Evolutionary conservation across 2,888 invertebrate genomes (phyloP).

Genomic region (Pimpla rufipes): DNA sequence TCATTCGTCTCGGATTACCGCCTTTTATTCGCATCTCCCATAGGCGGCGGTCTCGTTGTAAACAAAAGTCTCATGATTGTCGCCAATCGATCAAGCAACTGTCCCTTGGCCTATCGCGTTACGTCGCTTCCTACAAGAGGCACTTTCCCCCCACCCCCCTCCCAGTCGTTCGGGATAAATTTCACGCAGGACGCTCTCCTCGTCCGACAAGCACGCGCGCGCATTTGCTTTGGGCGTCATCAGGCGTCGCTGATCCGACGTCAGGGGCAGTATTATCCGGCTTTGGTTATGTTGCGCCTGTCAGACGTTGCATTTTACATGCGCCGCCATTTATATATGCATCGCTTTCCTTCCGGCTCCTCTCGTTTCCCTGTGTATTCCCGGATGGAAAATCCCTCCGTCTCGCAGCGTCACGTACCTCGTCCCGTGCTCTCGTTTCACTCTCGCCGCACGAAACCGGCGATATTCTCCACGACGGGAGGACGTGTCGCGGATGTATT

Average conservation of each 20-base stretch:
- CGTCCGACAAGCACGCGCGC: no score
- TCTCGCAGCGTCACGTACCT: conserved; percentile 29
- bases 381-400: conserved; percentile 13
- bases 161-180: not conserved
- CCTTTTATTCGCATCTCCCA: not conserved
- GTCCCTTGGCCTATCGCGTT: conserved; percentile 22
- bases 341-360: conserved; percentile 8
- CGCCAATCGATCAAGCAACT: conserved; percentile 48
- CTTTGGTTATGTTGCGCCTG: not conserved
- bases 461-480: conserved; percentile 8
- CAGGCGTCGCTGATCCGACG: not conserved
- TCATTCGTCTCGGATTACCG: conserved; percentile 36
- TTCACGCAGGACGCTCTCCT: not conserved
- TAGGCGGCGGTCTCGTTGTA: conserved; percentile 14
- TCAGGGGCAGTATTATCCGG: conserved; percentile 1
- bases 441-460: not conserved
- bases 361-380: not conserved
- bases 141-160: not conserved
- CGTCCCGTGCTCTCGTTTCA: not conserved
- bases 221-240: no score
- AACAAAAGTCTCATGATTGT: conserved; percentile 43
- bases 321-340: conserved; percentile 12
- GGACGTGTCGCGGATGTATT: conserved; percentile 11
- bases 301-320: conserved; percentile 4
- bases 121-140: not conserved